phyloP scores from a whole-genome alignment of 2,888 invertebrate species.

The Molorchus minor region DNA sequence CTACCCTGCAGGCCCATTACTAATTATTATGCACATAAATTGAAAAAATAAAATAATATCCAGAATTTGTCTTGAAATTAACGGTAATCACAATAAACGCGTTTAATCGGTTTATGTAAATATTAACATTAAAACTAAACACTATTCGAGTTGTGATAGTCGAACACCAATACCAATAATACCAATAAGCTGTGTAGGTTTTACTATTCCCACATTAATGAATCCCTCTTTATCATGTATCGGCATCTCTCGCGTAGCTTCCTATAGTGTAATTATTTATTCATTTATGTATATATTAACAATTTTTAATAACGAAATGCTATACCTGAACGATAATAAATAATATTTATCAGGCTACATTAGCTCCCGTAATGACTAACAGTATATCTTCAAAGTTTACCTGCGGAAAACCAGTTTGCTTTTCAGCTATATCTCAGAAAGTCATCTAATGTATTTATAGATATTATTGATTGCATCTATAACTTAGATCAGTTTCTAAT shows the following conservation, averaged over 20 bases:
- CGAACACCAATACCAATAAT: no score
- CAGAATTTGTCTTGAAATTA: no score
- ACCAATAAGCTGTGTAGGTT: no score
- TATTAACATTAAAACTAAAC: no score
- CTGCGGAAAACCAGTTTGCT: slow-evolving; percentile 4
- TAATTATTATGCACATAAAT: no score
- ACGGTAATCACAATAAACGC: no score
- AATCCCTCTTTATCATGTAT: slow-evolving; percentile 1
- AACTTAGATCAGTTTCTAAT: slow-evolving; percentile 5
- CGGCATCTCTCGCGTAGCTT: slow-evolving; percentile 7
- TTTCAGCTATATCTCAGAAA: slow-evolving; percentile 16
- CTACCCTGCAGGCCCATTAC: no score
- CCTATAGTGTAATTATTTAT: slow-evolving; percentile 8
- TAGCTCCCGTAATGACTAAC: slow-evolving; percentile 7
- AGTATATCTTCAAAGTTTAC: slow-evolving; percentile 6
- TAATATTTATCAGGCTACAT: slow-evolving; percentile 11
- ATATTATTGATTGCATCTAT: slow-evolving; percentile 14
- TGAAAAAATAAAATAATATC: no score
- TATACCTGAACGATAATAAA: not conserved
- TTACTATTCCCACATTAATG: no score
- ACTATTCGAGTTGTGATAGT: no score
- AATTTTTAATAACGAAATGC: slow-evolving; percentile 11
- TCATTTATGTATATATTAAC: slow-evolving; percentile 13
- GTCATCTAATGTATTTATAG: slow-evolving; percentile 15
- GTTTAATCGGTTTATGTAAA: no score